Evolutionary conservation across 2,888 invertebrate genomes (phyloP), one percentile per base, ranked within the genome.

Genomic region (Norana najaformis): DNA sequence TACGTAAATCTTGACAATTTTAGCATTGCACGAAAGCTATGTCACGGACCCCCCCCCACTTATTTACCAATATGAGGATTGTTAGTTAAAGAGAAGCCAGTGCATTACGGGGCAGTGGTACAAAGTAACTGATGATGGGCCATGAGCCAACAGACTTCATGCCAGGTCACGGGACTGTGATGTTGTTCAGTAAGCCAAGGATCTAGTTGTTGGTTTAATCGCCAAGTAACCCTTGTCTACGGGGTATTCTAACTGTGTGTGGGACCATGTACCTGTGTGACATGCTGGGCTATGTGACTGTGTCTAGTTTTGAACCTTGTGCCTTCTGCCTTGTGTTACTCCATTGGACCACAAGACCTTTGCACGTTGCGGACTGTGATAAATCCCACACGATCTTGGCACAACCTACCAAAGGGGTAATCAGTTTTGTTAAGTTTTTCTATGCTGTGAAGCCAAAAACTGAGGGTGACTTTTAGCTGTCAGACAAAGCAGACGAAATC

Each of bases 221-320:
- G 69, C 69, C n/a, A n/a, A 69, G n/a, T 69, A n/a, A n/a, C 69
- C 69, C n/a, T 30, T 69, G 69, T 69, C 30, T n/a, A n/a, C 30
- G 30, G 69, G 69, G 69, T 69, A 69, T n/a, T 69, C 16, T 30
- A n/a, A 69, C 69, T n/a, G n/a, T n/a, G 69, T 69, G 69, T 69
- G 69, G 69, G 69, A 69, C 69, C 69, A 69, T 69, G 69, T 69
- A 13, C 69, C n/a, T 69, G n/a, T 69, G 69, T 69, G n/a, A n/a
- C n/a, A n/a, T n/a, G 69, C 69, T 69, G 30, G 69, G 69, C n/a
- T n/a, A n/a, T 69, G 30, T 47, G 47, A 18, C 13, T n/a, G 69
- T 69, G 69, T n/a, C 69, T 69, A n/a, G 69, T 69, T 69, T 69
- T 69, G n/a, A 69, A 69, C 69, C n/a, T 69, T 69, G 69, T 69